A percentile compares a stretch with the other conserved stretches of the same genome.
phyloP scores from a whole-genome alignment of 2,888 invertebrate genomes.

The Melieria picta region DNA sequence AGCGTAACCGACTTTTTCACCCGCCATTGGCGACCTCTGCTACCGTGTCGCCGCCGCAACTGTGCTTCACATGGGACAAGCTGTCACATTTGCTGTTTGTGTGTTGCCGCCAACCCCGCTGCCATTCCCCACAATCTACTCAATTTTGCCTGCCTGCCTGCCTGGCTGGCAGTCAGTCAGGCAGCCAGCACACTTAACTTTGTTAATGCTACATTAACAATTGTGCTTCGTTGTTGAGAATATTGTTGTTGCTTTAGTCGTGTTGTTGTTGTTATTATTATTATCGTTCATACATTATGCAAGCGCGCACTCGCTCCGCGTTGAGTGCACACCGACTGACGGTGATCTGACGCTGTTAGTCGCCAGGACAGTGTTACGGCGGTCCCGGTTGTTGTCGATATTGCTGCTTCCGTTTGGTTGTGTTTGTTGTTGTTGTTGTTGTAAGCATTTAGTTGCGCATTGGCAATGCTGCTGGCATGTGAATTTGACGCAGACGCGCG shows the following conservation, averaged over 20 bases:
- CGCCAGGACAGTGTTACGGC: background rate
- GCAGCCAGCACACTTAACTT: slow-evolving; percentile 26
- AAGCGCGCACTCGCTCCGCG: slow-evolving; percentile 5
- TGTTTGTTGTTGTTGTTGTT: slow-evolving; percentile 5
- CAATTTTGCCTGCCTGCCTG: background rate
- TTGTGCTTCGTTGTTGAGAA: slow-evolving; percentile 24
- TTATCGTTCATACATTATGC: slow-evolving; percentile 33
- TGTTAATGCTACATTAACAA: slow-evolving; percentile 37
- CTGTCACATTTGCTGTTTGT: no score
- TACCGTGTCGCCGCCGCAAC: no score
- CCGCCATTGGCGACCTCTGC: background rate
- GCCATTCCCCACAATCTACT: background rate
- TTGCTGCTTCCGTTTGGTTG: background rate
- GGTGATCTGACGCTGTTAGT: no score
- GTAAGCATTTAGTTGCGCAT: slow-evolving; percentile 1
- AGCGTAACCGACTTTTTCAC: slow-evolving; percentile 29
- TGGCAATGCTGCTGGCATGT: slow-evolving; percentile 28
- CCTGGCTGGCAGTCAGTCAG: no score
- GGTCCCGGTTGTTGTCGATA: background rate
- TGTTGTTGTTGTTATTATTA: background rate
- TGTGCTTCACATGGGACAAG: no score
- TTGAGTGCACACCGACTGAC: no score
- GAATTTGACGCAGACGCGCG: slow-evolving; percentile 11
- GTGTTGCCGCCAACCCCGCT: background rate
- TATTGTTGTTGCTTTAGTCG: background rate